Evolutionary conservation across 2,113 vertebrate species (phyloP).

Genomic region (Hiodon alosoides): DNA sequence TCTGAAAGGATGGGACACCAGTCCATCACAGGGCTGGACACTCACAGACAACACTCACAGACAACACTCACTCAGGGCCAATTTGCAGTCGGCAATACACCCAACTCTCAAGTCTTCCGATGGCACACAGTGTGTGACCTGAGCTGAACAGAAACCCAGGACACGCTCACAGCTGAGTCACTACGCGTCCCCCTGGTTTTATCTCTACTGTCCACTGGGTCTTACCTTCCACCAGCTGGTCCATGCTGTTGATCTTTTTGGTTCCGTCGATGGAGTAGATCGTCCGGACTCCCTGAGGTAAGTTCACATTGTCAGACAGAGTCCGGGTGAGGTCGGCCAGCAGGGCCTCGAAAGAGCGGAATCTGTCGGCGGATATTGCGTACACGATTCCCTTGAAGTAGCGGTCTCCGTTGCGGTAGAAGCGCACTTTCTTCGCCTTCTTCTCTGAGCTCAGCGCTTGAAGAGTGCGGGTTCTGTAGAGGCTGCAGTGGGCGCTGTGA

Average conservation of each 20-base stretch:
- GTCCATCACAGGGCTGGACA: too few species aligned
- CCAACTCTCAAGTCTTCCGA: neutral
- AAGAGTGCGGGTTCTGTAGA: slow-evolving; percentile 91
- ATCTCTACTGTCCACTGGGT: too few species aligned
- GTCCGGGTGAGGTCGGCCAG: slow-evolving; percentile 91
- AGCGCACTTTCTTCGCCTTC: slow-evolving; percentile 95
- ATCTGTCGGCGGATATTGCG: slow-evolving; percentile 90
- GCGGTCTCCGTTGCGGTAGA: slow-evolving; percentile 95
- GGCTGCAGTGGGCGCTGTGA: slow-evolving; percentile 98
- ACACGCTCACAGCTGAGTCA: too few species aligned
- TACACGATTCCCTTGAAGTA: slow-evolving; percentile 98
- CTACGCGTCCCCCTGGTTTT: too few species aligned
- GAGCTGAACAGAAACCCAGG: too few species aligned
- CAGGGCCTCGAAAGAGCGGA: slow-evolving; percentile 87
- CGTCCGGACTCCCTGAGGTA: slow-evolving; percentile 92
- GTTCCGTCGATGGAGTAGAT: slow-evolving; percentile 87
- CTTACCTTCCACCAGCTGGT: slow-evolving; percentile 93
- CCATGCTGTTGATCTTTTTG: slow-evolving; percentile 79
- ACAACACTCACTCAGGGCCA: too few species aligned
- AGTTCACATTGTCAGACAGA: slow-evolving; percentile 92
- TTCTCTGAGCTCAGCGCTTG: slow-evolving; percentile 91
- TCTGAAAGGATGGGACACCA: too few species aligned
- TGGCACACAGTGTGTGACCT: too few species aligned
- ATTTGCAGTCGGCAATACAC: neutral
- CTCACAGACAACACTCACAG: too few species aligned